Evolutionary conservation across 2,113 vertebrate genomes (phyloP), one percentile per base, ranked within the genome.

Genomic region (Camelus dromedarius): DNA sequence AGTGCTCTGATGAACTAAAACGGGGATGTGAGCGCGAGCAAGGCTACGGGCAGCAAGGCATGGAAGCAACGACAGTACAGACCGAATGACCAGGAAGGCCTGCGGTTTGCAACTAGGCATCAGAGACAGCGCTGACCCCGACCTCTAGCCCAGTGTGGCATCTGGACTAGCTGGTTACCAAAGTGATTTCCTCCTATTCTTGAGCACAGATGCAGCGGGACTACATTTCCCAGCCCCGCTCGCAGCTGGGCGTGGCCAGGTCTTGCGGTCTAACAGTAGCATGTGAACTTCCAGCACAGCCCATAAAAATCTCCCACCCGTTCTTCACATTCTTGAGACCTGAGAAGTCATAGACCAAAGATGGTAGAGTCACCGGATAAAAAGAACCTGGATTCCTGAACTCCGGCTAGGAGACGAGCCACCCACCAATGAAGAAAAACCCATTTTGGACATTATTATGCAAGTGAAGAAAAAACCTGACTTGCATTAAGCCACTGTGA

Each of bases 211-310:
- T 38, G 38, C 26, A 80, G 32, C 46, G 69, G 28, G 42, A 80
- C 52, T 69, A 22, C 54, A 70, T 96, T 95, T 96, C 58, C 87
- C 66, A 89, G 35, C 46, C 48, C 81, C 60, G 11, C 32, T 91
- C 81, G 32, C 72, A 89, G 87, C 26, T 88, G 15, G 8, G 48
- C 42, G 6, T 62, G 70, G 72, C 26, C 69, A 20, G 24, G 28
- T 73, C 32, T 75, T 62, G 22, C 62, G 15, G 11, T 75, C 56
- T 32, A 87, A 26, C 30, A 52, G 50, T 54, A 56, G 86, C 77
- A 67, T 35, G 9, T 73, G 67, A 96, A 81, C 60, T 35, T 89
- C 52, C 38, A 26, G 35, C 54, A 69, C 15, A 69, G 50, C 54
- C 62, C 46, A 52, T 16, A 46, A 77, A 95, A 75, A 58, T 50